Base-by-base conservation (phyloP, 2,113 vertebrate genomes). In the Varanus salvator region DNA sequence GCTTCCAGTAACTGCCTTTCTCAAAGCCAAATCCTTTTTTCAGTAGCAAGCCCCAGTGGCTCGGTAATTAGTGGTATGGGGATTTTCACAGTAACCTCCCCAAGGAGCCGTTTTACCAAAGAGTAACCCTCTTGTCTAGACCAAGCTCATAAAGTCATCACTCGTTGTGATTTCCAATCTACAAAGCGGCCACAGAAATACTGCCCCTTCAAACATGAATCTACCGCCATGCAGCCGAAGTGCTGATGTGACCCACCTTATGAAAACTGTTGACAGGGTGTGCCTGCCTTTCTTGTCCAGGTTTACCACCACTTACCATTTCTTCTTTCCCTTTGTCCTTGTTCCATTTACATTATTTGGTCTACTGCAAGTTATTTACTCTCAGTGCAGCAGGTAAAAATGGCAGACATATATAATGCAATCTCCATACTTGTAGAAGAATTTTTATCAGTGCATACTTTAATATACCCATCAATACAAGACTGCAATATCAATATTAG, bases 61-160 rank as follows among this genome's bases (percentile, higher is more conserved):
- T 54, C 75, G 75, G 93, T 95, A 95, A 96, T 97, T 96, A 96
- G 94, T 91, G 93, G 92, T 83, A 93, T 90, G 94, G 96, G 95
- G 95, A 94, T 95, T 96, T 97, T 95, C 95, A 93, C 95, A 94
- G 96, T 83, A 89, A 71, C 91, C 75, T 97, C 95, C 96, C 95
- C 57, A 87, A 93, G 96, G 97, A 96, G 87, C 93, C 89, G 78
- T 97, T 96, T 96, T 87, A 94, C 89, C 95, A 94, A 94, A 97
- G 96, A 97, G 94, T 92, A 94, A 95, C 94, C 4, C 4, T 95
- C 93, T 96, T 96, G 96, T 97, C 96, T 96, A 96, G 96, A 96
- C 97, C 91, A 25, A 93, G 94, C 96, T 95, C 93, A 90, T 96
- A 96, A 97, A 97, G 96, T 95, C 97, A 96, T 97, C 95, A 75